Base-by-base conservation (phyloP, 2,888 invertebrate genomes). In the Chloroclystis v-ata region DNA sequence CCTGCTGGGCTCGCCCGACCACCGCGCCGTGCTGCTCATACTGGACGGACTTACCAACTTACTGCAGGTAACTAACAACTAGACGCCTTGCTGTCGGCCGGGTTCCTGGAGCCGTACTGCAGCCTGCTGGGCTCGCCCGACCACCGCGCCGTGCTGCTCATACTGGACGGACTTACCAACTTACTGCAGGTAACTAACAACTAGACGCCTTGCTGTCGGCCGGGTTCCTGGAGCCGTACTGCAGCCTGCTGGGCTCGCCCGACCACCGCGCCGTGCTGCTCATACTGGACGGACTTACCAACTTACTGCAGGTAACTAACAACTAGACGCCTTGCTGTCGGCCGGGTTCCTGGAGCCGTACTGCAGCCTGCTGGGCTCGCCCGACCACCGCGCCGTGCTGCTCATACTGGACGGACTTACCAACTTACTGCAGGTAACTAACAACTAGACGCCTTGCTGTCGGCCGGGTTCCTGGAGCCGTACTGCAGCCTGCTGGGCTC, bases 211-310 rank as follows among this genome's bases (percentile, higher is more conserved):
- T 96, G 4, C 89, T 96, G 42, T 85, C 91, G 54, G 80, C 90
- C 55, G 92, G 94, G 9, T 91, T 93, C 53, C 69, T 97, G 29
- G 89, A 89, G 55, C 94, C 96, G 0, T 92, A 95, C 79, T 95
- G 96, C 76, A 90, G 91, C 53, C 82, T 97, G 43, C 89, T 98
- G 4, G 87, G 87, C 13, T 89, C 93, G 0, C 92, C 93, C 49
- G 96, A 98, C 78, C 90, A 92, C 55, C 92, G 94, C 57, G 92
- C 94, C 8, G 89, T 96, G 29, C 82, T 91, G n/a, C 94, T 97
- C 0, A 92, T 95, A 1, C 80, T 97, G 47, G 95, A 95, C 61
- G 95, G 96, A 0, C 69, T 97, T 0, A 76, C 86, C 4, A 93
- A 95, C 69, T 89, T 97, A 43, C 81, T 97, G 39, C 89, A 41